Conservation (phyloP, 2,888 invertebrate species). For the Caenorhabditis macrosperma region DNA sequence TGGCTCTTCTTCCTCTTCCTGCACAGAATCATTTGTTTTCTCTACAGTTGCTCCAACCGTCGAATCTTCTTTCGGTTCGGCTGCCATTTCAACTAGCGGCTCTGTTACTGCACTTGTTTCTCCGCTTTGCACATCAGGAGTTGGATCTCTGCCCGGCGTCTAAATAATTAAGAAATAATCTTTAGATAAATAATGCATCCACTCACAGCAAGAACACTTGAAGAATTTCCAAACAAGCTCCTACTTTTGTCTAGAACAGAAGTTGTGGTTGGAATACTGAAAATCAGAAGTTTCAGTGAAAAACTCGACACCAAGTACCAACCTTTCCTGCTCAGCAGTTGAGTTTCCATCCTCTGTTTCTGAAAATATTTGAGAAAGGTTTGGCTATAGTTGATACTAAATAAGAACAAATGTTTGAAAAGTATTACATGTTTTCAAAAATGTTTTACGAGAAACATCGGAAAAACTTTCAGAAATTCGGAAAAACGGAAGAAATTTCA, state of each 20-base stretch:
- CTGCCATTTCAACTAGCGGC: slow-evolving; percentile 3
- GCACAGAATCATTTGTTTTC: background rate
- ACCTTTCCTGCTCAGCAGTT: slow-evolving; percentile 15
- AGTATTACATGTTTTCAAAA: too few species aligned
- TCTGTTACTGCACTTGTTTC: slow-evolving; percentile 5
- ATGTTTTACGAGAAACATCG: too few species aligned
- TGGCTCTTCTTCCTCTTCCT: background rate
- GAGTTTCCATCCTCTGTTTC: slow-evolving; percentile 13
- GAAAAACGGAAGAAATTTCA: too few species aligned
- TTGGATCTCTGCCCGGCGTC: slow-evolving; percentile 1
- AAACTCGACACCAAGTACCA: background rate
- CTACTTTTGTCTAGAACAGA: slow-evolving; percentile 51
- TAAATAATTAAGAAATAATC: background rate
- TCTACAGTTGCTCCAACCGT: background rate
- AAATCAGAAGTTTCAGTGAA: background rate
- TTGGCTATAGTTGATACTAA: too few species aligned
- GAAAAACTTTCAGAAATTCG: too few species aligned
- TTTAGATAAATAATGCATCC: background rate
- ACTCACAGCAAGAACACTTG: slow-evolving; percentile 14
- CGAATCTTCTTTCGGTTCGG: background rate
- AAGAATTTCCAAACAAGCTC: slow-evolving; percentile 60
- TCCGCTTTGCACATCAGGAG: background rate
- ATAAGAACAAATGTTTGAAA: too few species aligned
- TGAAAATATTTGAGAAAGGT: too few species aligned
- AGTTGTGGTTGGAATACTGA: slow-evolving; percentile 26